Conservation (phyloP, 23 tunicate genomes). For the Trididemnum clinides region DNA sequence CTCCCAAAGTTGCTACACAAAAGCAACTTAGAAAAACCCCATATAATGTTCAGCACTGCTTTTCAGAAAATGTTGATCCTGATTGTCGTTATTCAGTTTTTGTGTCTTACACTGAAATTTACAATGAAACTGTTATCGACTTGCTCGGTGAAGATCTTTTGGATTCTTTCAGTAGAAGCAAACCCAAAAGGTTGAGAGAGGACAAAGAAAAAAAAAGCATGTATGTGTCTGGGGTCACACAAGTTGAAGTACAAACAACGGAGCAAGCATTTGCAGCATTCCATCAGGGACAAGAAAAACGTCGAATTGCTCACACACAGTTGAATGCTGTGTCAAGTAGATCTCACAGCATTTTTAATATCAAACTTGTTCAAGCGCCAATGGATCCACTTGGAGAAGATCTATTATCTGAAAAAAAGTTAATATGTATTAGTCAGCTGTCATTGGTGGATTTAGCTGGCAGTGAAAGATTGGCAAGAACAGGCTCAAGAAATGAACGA, state of each 20-base stretch:
- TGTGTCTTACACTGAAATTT: conserved; percentile 92
- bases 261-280: conserved; percentile 91
- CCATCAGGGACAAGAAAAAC: conserved; percentile 93
- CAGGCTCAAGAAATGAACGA: conserved; percentile 88
- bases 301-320: conserved; percentile 88
- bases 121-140: conserved; percentile 90
- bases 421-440: conserved; percentile 76
- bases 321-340: conserved; percentile 89
- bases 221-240: conserved; percentile 78
- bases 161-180: conserved; percentile 52
- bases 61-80: conserved; percentile 64
- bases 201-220: conserved; percentile 74
- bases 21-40: background rate
- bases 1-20: conserved; percentile 39
- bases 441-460: conserved; percentile 98
- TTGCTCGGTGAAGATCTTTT: conserved; percentile 69
- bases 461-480: conserved; percentile 83
- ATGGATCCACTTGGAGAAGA: conserved; percentile 92
- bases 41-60: conserved; percentile 81
- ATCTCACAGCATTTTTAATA: conserved; percentile 93
- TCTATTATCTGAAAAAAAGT: conserved; percentile 64
- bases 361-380: conserved; percentile 95
- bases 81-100: conserved; percentile 94
- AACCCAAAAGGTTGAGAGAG: conserved; percentile 74
- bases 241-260: conserved; percentile 81